Base-by-base conservation (phyloP, 1,140 invertebrate genomes). In the Drosophila prosaltans region DNA sequence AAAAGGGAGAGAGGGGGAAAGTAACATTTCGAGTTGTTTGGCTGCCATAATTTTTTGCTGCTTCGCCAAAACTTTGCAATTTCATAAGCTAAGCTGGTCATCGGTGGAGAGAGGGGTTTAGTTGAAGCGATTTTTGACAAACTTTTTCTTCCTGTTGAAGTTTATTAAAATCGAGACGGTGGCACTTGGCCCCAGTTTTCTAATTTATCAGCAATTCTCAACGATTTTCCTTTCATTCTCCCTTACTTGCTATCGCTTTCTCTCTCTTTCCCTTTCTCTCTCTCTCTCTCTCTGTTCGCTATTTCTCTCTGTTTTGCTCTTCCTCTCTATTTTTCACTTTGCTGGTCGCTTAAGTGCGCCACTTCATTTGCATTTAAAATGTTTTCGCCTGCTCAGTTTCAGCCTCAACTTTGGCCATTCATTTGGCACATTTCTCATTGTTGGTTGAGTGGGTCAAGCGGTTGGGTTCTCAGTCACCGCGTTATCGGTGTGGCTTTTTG, bases 361-460 rank as follows among this genome's bases (percentile, higher is more conserved):
- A 88, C 84, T 88, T 88, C 83, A 88, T 88, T 88, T 88, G 84
- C 83, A 88, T 88, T 88, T 88, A 89, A 88, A 88, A 88, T 88
- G 77, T 78, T 88, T 89, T 89, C 74, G 81, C 78, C 77, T 69
- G 81, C 77, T 83, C 69, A 72, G 75, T 78, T 84, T 64, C 74
- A 70, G 71, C 43, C 74, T 73, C 69, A 83, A 88, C 80, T 88
- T 89, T 89, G 74, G 69, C 77, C 77, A 88, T 88, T 88, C 84
- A 89, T 88, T 89, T 89, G 80, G 84, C 80, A 84, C 80, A 88
- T 88, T 89, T 80, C 77, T 80, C 80, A 80, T 89, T 89, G 84
- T 84, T 83, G 79, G 68, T 65, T 67, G 78, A 86, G 70, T 78
- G 72, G 74, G 74, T 75, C 74, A 76, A 80, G 77, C 81, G 65